Evolutionary conservation across 2,888 invertebrate genomes (phyloP), one percentile per base, ranked within the genome.

Genomic region (Lutraria lutraria): DNA sequence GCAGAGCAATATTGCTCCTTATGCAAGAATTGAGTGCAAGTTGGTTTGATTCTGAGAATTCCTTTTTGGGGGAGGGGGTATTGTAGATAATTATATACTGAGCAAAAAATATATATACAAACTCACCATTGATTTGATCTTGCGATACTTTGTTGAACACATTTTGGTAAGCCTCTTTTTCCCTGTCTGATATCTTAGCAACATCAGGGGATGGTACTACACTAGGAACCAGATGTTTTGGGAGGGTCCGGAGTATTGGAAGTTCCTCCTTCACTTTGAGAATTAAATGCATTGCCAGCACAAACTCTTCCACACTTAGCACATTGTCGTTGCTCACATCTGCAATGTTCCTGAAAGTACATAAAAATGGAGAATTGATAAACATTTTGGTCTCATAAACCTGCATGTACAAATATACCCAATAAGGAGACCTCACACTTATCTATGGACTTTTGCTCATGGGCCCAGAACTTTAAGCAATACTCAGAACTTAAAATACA

Each of bases 171-270:
- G 94, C 95, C 25, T 93, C 92, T 79, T 91, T 93, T 85, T 95
- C 95, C 29, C 87, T 88, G 52, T 92, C 90, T 3, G 92, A 90
- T 82, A 95, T 92, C 19, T 92, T 87, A 10, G 93, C 90, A 8
- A 94, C 87, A 12, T 89, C 72, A 34, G 93, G 88, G 0, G 88
- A 82, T 19, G 91, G 81, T 68, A 88, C 88, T n/a, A 88, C 91
- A 52, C 91, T 92, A 12, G 94, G 93, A 82, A 91, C 90, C 85
- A 95, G 93, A 80, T 93, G 91, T 56, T 94, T 90, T 0, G 99
- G 99, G 94, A 99, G 97, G 4, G 97, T 97, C 95, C 98, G 98
- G 0, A 99, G 99, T 84, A 99, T 97, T 96, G 99, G 98, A 95
- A 98, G 97, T 0, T 99, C 99, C 84, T 98, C 98, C 31, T 99